Evolutionary conservation across 2,797 vertebrate species (phyloP), one percentile per base, ranked within the genome.

Genomic region (Mionectes olivaceus): DNA sequence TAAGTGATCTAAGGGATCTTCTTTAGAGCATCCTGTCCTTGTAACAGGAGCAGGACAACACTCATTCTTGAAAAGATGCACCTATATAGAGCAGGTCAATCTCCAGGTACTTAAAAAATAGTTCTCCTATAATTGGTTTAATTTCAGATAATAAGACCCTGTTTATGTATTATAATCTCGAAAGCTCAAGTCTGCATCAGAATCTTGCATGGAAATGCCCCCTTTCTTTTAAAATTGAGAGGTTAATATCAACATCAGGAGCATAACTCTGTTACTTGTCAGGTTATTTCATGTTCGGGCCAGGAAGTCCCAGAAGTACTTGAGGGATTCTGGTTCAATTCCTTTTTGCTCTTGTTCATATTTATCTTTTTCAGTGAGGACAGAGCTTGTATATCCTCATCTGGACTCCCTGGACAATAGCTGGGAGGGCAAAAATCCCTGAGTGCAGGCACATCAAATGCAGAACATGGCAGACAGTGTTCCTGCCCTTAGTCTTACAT

Each of bases 291-390:
- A 18, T 71, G 78, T 35, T 73, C 71, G 9, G 74, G 27, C 60
- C 60, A 25, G 35, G 35, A 77, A 73, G 30, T 83, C 82, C 33
- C 69, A 80, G 64, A 87, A 87, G 78, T 61, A 33, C 60, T 64
- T 73, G 53, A 69, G 41, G 35, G 55, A 89, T 89, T 93, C 85
- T 83, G 82, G 59, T 76, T 89, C 69, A 71, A 87, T 87, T 93
- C 78, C 28, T 80, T 76, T 86, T 88, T 74, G 49, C 19, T 87
- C 59, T 63, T 91, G 64, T 56, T 93, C 69, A 37, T 87, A 67
- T 91, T 83, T 93, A 65, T 68, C 65, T 27, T 91, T 53, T 52
- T 89, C 44, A 43, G 55, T n/a, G 59, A 80, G 41, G 78, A 83
- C 69, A 77, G 50, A 68, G 30, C 18, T 68, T 76, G 68, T 83